These are phyloP conservation scores for Andricus quercusramuli DNA, from an alignment of 2,888 invertebrate genomes.

Conservation along the genomic window DNA sequence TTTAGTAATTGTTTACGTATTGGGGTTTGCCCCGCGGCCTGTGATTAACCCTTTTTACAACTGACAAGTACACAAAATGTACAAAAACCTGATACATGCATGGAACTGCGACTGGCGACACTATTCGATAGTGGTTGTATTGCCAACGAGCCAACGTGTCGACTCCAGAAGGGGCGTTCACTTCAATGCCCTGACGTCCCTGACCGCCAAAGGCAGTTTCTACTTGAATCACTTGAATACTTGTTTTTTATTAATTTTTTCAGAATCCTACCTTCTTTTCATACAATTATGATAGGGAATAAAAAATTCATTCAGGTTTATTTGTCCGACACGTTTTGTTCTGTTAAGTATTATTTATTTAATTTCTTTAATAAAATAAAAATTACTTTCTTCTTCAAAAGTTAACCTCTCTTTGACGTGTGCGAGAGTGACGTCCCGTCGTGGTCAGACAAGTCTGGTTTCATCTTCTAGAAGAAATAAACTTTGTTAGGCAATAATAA, in stretches of 20 bases:
- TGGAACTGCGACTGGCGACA: too few species aligned
- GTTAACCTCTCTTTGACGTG: conserved; percentile 2
- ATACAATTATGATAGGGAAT: too few species aligned
- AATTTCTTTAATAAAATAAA: not conserved
- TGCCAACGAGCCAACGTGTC: not conserved
- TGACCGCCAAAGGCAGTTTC: too few species aligned
- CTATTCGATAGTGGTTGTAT: too few species aligned
- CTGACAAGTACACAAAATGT: not conserved
- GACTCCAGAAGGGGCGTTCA: not conserved
- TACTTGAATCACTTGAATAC: too few species aligned
- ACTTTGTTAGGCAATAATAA: not conserved
- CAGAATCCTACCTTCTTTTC: too few species aligned
- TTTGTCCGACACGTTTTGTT: not conserved
- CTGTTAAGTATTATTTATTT: not conserved
- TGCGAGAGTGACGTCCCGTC: not conserved
- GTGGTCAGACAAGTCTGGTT: not conserved
- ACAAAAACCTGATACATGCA: not conserved
- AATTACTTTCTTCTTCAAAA: not conserved
- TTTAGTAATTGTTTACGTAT: not conserved
- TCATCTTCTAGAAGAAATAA: not conserved
- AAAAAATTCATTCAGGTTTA: not conserved
- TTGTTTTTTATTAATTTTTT: too few species aligned
- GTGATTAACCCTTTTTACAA: not conserved
- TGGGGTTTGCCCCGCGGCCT: not conserved
- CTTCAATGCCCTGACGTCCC: not conserved